Evolutionary conservation across 2,113 vertebrate genomes (phyloP).

Genomic region (Myrmecobius fasciatus): DNA sequence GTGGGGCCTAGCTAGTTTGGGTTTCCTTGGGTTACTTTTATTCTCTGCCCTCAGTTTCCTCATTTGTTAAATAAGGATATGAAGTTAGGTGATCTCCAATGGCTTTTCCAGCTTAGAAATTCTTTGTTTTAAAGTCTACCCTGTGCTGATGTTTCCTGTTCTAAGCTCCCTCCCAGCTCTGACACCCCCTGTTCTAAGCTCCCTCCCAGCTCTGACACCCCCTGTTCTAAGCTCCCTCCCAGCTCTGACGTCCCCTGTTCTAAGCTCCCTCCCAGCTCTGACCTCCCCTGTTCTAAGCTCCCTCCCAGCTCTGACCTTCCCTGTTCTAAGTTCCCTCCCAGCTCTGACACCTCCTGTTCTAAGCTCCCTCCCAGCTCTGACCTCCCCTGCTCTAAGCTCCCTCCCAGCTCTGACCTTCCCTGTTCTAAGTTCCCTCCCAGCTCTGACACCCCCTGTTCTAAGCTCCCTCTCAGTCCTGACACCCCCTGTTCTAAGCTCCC

Average conservation of each 20-base stretch:
- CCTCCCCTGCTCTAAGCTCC: too few relatives aligned
- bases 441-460: too few relatives aligned
- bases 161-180: background rate
- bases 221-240: background rate
- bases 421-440: too few relatives aligned
- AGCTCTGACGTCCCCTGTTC: background rate
- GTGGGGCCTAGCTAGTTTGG: background rate
- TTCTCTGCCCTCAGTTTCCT: background rate
- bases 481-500: background rate
- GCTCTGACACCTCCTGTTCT: too few relatives aligned
- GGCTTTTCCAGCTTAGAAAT: background rate
- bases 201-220: background rate
- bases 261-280: background rate
- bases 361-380: too few relatives aligned
- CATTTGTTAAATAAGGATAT: background rate
- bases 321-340: background rate
- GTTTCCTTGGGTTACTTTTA: background rate
- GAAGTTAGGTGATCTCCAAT: background rate
- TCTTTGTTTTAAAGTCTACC: background rate
- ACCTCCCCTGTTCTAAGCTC: background rate
- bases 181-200: background rate
- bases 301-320: too few relatives aligned
- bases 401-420: too few relatives aligned
- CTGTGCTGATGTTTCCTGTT: background rate
- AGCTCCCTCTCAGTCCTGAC: too few relatives aligned